Conservation (phyloP, 2,113 vertebrate genomes). For the cat (Felis catus) region DNA sequence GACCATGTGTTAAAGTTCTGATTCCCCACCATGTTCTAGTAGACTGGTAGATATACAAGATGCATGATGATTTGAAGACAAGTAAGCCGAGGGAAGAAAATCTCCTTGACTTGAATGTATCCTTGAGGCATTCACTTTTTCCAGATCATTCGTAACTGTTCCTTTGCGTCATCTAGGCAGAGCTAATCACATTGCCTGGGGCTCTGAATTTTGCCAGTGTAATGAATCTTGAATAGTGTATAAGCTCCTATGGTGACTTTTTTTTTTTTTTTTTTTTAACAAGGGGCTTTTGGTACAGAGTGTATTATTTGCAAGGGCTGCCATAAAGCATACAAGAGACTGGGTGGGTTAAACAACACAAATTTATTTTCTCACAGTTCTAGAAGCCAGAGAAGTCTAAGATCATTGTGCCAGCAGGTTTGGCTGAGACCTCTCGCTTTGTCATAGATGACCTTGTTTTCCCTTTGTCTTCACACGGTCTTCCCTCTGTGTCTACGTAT, state of each 20-base stretch:
- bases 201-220: not conserved
- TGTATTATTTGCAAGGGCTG: not conserved
- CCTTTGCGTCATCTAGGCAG: not conserved
- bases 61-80: not conserved
- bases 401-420: not conserved
- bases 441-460: not conserved
- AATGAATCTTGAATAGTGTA: not conserved
- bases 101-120: not conserved
- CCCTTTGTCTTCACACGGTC: not conserved
- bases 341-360: not conserved
- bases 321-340: not conserved
- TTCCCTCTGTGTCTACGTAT: not conserved
- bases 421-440: not conserved
- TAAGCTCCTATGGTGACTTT: not conserved
- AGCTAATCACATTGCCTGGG: not conserved
- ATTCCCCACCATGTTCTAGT: not conserved
- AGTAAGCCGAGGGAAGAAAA: not conserved
- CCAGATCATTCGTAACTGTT: not conserved
- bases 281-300: not conserved
- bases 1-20: not conserved
- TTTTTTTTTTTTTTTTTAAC: not conserved
- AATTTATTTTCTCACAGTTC: not conserved
- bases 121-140: not conserved
- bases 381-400: not conserved
- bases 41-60: not conserved